phyloP scores from a whole-genome alignment of 2,113 vertebrate genomes.

The Andinoacara biseriatus region DNA sequence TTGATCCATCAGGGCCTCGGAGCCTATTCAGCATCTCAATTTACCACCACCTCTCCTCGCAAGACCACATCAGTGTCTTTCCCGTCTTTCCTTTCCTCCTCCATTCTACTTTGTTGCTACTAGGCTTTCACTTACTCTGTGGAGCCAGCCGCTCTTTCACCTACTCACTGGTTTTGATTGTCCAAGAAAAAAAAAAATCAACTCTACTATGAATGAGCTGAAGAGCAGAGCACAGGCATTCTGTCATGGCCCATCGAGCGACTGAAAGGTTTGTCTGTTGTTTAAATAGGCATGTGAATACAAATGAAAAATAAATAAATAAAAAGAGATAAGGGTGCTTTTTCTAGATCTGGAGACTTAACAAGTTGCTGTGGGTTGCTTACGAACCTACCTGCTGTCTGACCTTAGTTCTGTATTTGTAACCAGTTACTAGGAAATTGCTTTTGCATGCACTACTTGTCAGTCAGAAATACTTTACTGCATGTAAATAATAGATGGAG shows the following conservation, averaged over 20 bases:
- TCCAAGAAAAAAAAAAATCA: conserved; percentile 21
- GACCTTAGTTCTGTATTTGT: background rate
- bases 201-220: conserved; percentile 10
- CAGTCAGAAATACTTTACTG: conserved; percentile 8
- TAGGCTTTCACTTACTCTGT: background rate
- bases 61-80: conserved; percentile 52
- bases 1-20: conserved; percentile 63
- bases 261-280: conserved; percentile 18
- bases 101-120: conserved; percentile 5
- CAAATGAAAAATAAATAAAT: background rate
- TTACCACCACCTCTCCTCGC: conserved; percentile 50
- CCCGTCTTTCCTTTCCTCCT: background rate
- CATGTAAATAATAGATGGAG: background rate
- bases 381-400: conserved; percentile 1
- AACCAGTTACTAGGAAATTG: conserved; percentile 16
- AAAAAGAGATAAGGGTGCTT: background rate
- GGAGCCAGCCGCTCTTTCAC: conserved; percentile 18
- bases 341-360: conserved; percentile 46
- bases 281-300: conserved; percentile 7
- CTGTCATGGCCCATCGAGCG: background rate
- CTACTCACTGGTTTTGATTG: conserved; percentile 4
- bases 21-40: conserved; percentile 66
- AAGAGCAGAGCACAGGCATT: background rate
- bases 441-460: conserved; percentile 27
- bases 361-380: conserved; percentile 11